Evolutionary conservation across 2,113 vertebrate genomes (phyloP), one percentile per base, ranked within the genome.

Genomic region (Scolopax mira): DNA sequence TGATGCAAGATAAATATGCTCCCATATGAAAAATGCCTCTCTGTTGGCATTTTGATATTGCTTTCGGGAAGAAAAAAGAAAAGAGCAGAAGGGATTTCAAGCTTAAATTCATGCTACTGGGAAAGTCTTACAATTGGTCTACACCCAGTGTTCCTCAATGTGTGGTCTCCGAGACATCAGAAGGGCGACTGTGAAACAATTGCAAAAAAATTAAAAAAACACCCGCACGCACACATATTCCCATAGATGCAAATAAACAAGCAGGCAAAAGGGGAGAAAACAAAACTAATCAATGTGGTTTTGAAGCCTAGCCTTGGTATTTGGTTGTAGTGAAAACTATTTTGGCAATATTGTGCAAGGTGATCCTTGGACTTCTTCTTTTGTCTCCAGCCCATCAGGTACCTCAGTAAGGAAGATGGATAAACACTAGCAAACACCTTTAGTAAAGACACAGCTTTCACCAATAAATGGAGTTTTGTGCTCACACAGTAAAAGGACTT

Each of bases 141-240:
- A 94, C 85, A 60, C 85, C 72, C 75, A 85, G 11, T 27, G 55
- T 64, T 93, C 79, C 92, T 84, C 64, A 67, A 51, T 94, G 92
- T 93, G 89, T 96, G 86, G 91, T 92, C 95, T 96, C 41, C 22
- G 71, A 92, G 54, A 93, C 85, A 89, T 74, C 78, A 93, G 82
- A 90, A 95, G 24, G 18, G 31, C 91, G 41, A 78, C 89, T 70
- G 49, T 18, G 33, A 92, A 89, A 84, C 79, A 70, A 67, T 84
- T 83, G 79, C 1, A 3, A 93, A 84, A 91, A 78, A 65, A n/a
- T 10, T 7, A 5, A 3, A 19, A 54, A 60, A 35, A 22, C 33
- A 37, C 44, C 57, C 3, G 2, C 73, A 52, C 0, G 1, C 64
- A 82, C 30, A 27, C 85, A 86, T 31, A 77, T 90, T 95, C 55